Base-by-base conservation (phyloP, 2,797 vertebrate species). In the Phoeniculus purpureus region DNA sequence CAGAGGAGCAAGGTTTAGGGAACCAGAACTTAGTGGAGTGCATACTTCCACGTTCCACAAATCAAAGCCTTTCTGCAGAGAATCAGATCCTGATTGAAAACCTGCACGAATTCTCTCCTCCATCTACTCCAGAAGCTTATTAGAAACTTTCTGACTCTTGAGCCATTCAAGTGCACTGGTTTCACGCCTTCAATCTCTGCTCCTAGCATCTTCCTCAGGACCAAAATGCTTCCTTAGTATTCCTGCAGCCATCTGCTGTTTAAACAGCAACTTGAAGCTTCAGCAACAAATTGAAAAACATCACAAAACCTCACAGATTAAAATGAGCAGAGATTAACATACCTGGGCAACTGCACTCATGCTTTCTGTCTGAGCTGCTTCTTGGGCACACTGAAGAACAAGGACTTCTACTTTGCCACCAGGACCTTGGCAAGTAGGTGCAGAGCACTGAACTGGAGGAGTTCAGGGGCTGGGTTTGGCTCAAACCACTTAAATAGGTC, bases 11-110 rank as follows among this genome's bases (percentile, higher is more conserved):
- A 91, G 64, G 47, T 88, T 94, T 74, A 90, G 78, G 58, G 47
- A 95, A 65, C 66, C 85, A 91, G 80, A 84, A 79, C 23, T 84
- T 79, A n/a, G 31, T 72, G 72, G 52, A 90, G 48, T 87, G 68
- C 75, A 81, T 65, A 67, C 19, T 80, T 61, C 19, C 72, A 48
- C 65, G 20, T 68, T 55, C 81, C 32, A 58, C 66, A 91, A 75
- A 18, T 23, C 25, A 78, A 87, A 85, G 25, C 45, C 43, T 47
- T 70, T 37, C 67, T 27, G 62, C 31, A 64, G 67, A 79, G 81
- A 83, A 77, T 27, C 54, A 77, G 61, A 29, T 58, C 31, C 27
- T 75, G 59, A 87, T 50, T 75, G 79, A 89, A 93, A 82, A 92
- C 25, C 55, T 51, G 18, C n/a, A n/a, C 76, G n/a, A 67, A 67